These are phyloP conservation scores for Metellina segmentata DNA, from an alignment of 2,888 invertebrate species.

Conservation along the genomic window DNA sequence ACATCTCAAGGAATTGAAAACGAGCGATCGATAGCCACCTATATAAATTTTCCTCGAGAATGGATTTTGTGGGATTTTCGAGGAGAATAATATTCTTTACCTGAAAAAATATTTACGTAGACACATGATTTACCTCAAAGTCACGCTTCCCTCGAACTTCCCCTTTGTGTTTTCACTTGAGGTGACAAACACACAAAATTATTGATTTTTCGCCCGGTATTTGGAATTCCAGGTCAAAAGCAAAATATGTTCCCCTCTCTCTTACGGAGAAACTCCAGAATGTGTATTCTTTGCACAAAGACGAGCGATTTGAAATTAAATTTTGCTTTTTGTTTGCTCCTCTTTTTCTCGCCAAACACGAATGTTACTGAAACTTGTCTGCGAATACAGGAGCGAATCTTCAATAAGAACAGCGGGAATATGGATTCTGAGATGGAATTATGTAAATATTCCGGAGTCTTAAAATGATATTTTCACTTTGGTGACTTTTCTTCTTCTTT, in stretches of 20 bases:
- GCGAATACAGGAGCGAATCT: conserved; percentile 12
- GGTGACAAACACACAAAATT: conserved; percentile 17
- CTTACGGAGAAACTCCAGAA: neutral
- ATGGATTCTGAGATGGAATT: conserved; percentile 26
- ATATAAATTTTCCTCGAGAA: neutral
- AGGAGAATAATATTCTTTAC: neutral
- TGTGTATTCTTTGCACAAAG: conserved; percentile 15
- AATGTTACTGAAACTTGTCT: neutral
- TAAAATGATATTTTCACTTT: conserved; percentile 16
- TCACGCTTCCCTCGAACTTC: neutral
- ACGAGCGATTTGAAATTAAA: conserved; percentile 15
- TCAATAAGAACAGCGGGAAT: conserved; percentile 9
- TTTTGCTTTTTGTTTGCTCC: conserved; percentile 15
- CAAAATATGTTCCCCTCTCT: neutral
- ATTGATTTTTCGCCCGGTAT: conserved; percentile 11
- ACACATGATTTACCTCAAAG: neutral
- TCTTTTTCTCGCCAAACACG: neutral
- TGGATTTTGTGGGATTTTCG: neutral
- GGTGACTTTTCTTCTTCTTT: neutral
- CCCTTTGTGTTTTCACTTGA: neutral
- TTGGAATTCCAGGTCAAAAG: neutral
- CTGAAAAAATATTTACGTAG: neutral
- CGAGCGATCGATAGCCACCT: neutral
- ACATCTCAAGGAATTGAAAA: neutral
- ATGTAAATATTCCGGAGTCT: conserved; percentile 35